Evolutionary conservation across 1,140 invertebrate genomes (phyloP), one percentile per base, ranked within the genome.

Genomic region (Zaprionus tsacasi): DNA sequence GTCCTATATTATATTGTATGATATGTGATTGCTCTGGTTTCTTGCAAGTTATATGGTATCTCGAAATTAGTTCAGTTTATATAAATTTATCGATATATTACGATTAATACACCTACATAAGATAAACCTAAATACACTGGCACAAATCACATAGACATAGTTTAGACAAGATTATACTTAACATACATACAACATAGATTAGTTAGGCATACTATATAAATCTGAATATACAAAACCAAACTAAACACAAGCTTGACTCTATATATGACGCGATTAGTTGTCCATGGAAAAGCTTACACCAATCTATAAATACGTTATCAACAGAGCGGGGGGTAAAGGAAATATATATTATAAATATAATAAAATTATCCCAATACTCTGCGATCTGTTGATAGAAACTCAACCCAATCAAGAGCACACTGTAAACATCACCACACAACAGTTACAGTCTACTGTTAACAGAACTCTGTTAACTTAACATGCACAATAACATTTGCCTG

Each of bases 11-110:
- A 66, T 69, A 72, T 52, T 83, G 85, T 87, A 78, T 79, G 72
- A 76, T 67, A 65, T 87, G 73, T 78, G 55, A 70, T 72, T 68
- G 70, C 80, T 88, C 52, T 81, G 45, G 72, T 87, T 86, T 25
- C 54, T 64, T 87, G 83, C 85, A 87, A 87, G 60, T 68, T 88
- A 67, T 61, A 71, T 70, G 56, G 52, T 55, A 55, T 54, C 30
- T 52, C 35, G 48, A 43, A n/a, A n/a, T 58, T 61, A 72, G 59
- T 65, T 57, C 58, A 50, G 27, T 57, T 58, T 64, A 70, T 45
- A 56, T 40, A 38, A 61, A 25, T 48, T 40, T 35, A 38, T 50
- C 57, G 30, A 21, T 63, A 75, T 13, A 65, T 60, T 43, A 43
- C 15, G n/a, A 15, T 45, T 15, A 45, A 45, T 8, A 45, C 40